Conservation (phyloP, 2,113 vertebrate genomes). For the Emberiza fucata region DNA sequence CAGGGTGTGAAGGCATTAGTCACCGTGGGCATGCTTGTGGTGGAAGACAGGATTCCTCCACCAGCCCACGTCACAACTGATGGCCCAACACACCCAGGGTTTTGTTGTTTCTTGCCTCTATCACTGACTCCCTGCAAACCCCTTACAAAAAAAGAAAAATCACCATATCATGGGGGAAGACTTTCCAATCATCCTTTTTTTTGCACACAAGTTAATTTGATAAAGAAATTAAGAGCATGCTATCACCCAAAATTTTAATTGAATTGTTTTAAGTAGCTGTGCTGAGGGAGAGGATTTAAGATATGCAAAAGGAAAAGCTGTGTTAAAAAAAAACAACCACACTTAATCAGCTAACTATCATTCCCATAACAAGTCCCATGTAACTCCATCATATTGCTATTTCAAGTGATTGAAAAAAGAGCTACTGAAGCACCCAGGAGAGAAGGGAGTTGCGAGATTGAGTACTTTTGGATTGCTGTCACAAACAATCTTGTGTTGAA, state of each 20-base stretch:
- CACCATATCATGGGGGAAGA: background rate
- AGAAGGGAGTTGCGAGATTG: background rate
- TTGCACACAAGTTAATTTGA: background rate
- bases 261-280: background rate
- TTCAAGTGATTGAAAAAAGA: conserved; percentile 38
- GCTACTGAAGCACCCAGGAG: background rate
- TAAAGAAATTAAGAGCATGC: background rate
- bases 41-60: background rate
- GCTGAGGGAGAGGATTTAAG: background rate
- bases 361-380: background rate
- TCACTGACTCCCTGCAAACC: background rate
- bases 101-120: conserved; percentile 19
- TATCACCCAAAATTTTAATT: conserved; percentile 4
- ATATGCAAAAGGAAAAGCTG: background rate
- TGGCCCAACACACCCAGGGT: background rate
- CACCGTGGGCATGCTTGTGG: background rate
- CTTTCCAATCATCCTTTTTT: background rate
- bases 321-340: background rate
- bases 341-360: background rate
- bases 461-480: conserved; percentile 12
- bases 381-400: background rate
- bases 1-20: conserved; percentile 38
- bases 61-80: background rate
- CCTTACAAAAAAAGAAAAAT: background rate
- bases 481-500: conserved; percentile 25